Percentiles rank a stretch among this genome's conserved stretches.
Conservation (phyloP, 2,113 vertebrate genomes). For the Cyanoramphus novaezelandiae region DNA sequence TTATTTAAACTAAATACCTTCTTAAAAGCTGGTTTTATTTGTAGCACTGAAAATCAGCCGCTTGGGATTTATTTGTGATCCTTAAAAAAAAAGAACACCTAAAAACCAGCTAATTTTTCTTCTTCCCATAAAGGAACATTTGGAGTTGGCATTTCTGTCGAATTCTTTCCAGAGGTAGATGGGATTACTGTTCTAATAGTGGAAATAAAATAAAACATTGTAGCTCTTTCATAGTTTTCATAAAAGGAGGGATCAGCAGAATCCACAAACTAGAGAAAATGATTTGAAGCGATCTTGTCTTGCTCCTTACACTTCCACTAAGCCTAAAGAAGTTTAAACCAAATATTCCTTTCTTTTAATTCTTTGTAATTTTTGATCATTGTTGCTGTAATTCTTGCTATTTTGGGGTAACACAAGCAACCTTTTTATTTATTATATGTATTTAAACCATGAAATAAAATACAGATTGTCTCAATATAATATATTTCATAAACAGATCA, state of each 20-base stretch:
- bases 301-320: not conserved
- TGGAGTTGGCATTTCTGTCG: not conserved
- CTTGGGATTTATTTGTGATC: not conserved
- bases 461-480: not conserved
- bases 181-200: not conserved
- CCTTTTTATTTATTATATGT: not conserved
- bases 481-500: not conserved
- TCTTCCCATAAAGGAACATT: not conserved
- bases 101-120: not conserved
- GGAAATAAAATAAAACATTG: not conserved
- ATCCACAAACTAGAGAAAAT: not conserved
- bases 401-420: not conserved
- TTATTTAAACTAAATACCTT: not conserved
- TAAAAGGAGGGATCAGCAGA: not conserved
- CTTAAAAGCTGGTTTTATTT: not conserved
- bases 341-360: not conserved
- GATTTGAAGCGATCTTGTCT: not conserved
- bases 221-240: not conserved
- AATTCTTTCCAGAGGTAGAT: not conserved
- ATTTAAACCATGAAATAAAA: not conserved
- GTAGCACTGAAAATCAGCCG: not conserved
- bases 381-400: not conserved
- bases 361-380: not conserved
- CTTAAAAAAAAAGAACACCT: not conserved
- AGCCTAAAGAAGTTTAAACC: not conserved